phyloP scores from a whole-genome alignment of 2,797 vertebrate species.

The Propithecus perrieri region DNA sequence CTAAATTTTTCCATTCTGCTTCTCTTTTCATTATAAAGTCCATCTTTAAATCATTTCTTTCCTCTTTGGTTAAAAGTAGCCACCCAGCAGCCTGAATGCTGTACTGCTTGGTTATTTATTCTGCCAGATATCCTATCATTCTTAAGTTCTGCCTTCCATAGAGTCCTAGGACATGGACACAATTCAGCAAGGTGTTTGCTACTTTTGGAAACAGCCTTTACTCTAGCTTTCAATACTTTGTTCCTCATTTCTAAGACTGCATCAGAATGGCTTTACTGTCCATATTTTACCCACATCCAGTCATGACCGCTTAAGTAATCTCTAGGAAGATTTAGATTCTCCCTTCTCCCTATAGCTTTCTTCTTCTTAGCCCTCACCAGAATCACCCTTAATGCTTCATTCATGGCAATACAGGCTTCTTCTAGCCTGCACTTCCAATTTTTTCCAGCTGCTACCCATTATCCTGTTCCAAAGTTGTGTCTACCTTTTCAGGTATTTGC shows the following conservation, averaged over 20 bases:
- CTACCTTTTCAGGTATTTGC: neutral
- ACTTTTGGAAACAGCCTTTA: neutral
- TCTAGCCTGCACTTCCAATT: neutral
- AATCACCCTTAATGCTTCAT: neutral
- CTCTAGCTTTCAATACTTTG: neutral
- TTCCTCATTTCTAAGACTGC: neutral
- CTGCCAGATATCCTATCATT: neutral
- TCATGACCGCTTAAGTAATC: neutral
- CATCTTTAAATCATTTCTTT: neutral
- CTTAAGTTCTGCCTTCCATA: neutral
- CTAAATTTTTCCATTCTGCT: neutral
- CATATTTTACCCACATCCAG: neutral
- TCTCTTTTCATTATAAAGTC: neutral
- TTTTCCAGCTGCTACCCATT: neutral
- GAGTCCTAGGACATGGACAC: neutral
- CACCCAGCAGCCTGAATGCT: neutral
- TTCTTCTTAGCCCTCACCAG: neutral
- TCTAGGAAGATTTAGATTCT: neutral
- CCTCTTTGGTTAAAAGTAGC: neutral
- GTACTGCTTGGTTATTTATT: neutral
- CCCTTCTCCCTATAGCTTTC: neutral
- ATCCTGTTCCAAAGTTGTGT: neutral
- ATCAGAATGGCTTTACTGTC: neutral
- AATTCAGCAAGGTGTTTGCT: neutral
- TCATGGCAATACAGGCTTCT: neutral